Conservation (phyloP, 1,140 invertebrate genomes). For the Drosophila paulistorum region DNA sequence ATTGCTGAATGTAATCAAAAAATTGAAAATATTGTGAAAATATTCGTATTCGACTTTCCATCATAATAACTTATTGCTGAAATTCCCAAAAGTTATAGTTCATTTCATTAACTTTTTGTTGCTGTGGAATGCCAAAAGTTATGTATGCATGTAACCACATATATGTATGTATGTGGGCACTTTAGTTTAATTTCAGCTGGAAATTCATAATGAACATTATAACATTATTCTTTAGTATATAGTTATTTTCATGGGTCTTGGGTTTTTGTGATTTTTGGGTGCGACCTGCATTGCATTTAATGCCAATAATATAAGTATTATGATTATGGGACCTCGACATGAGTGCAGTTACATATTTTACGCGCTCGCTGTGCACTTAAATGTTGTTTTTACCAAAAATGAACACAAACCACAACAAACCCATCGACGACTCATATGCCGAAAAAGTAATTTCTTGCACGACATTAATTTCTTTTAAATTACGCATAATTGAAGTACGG, state of each 20-base stretch:
- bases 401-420: conserved; percentile 27
- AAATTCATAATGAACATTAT: conserved; percentile 3
- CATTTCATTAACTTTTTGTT: background rate
- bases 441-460: conserved; percentile 78
- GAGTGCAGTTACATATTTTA: conserved; percentile 66
- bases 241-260: conserved; percentile 31
- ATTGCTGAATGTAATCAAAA: too few species aligned
- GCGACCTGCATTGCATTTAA: conserved; percentile 65
- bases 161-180: background rate
- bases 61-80: background rate
- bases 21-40: background rate
- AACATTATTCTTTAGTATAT: conserved; percentile 16
- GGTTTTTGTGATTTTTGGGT: conserved; percentile 37
- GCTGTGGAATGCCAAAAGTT: background rate
- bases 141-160: background rate
- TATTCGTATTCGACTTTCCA: background rate
- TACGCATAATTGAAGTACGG: conserved; percentile 79
- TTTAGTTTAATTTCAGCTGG: background rate
- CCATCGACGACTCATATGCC: conserved; percentile 36
- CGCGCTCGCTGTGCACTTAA: conserved; percentile 52
- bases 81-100: conserved; percentile 2
- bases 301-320: conserved; percentile 75
- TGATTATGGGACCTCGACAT: conserved; percentile 55
- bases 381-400: conserved; percentile 54
- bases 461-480: conserved; percentile 82